phyloP scores from a whole-genome alignment of 1,140 invertebrate genomes.

The Temnothorax nylanderi region DNA sequence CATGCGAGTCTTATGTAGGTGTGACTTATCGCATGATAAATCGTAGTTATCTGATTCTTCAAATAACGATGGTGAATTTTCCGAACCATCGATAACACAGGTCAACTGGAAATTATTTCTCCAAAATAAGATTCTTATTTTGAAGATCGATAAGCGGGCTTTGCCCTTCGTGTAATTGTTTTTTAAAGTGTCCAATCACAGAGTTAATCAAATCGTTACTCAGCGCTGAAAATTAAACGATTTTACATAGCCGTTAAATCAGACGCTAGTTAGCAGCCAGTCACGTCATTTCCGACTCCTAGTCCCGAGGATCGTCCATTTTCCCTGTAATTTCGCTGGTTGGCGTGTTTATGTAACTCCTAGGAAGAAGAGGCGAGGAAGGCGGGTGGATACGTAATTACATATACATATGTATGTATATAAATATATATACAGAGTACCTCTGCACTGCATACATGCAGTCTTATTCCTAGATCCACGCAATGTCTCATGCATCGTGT shows the following conservation, averaged over 20 bases:
- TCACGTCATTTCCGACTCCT: slow-evolving; percentile 24
- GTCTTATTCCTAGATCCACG: slow-evolving; percentile 48
- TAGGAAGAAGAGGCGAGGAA: not conserved
- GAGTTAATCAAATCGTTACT: not conserved
- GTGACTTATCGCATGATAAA: not conserved
- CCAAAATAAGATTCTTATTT: not conserved
- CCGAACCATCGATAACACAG: not conserved
- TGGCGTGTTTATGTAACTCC: not conserved
- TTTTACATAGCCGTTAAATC: not conserved
- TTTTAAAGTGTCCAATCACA: not conserved
- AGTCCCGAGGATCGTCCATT: not conserved
- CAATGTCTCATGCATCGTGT: not conserved
- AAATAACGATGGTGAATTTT: not conserved
- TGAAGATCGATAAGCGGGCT: not conserved
- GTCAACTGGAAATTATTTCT: not conserved
- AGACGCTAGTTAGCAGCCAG: slow-evolving; percentile 15
- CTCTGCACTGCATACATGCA: not conserved
- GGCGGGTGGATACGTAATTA: not conserved
- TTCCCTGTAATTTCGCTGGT: not conserved
- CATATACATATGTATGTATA: not conserved
- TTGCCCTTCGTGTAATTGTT: not conserved
- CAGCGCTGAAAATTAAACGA: slow-evolving; percentile 14
- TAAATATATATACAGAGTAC: not conserved
- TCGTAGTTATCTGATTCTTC: not conserved
- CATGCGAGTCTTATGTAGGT: not conserved